Evolutionary conservation across 2,797 vertebrate genomes (phyloP), one percentile per base, ranked within the genome.

Genomic region (Pseudomugil gertrudae): DNA sequence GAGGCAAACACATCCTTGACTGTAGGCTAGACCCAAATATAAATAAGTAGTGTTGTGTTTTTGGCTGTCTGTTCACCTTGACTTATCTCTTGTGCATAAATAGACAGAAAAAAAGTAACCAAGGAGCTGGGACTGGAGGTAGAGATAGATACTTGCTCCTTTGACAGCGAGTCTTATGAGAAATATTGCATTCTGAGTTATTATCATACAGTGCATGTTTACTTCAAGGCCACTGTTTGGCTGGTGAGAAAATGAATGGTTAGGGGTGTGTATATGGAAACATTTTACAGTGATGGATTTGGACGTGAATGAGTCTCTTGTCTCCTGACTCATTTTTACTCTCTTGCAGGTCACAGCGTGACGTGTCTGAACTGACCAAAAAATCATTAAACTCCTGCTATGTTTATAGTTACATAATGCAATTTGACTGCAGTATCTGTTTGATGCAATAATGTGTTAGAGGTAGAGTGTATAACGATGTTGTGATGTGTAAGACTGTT

Each of bases 161-260:
- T 80, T 90, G 85, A 92, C 86, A 79, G 82, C 76, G 80, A 63
- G 83, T 83, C 87, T 83, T 78, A 66, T 69, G 60, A 86, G 89
- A 91, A 91, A 91, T 90, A 76, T 78, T 57, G 61, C 68, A 56
- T 23, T 56, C 85, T 43, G 77, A 79, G 87, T 84, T 83, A 84
- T 85, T 90, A 87, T 83, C 83, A 88, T 81, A 73, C 72, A 27
- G 63, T 3, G 78, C 87, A 78, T 84, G 83, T 76, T 83, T 69
- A 75, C 83, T 86, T 79, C 84, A 88, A 87, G 86, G 86, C 86
- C 77, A 26, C 43, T 10, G 72, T 83, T 77, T 79, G 78, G 75
- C 80, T 76, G 70, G 43, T 71, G 72, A 54, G 73, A 78, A 48
- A 79, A 85, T 55, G 9, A 81, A 90, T 86, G 84, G 69, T 30